Base-by-base conservation (phyloP, 2,113 vertebrate genomes). In the Marmota monax region DNA sequence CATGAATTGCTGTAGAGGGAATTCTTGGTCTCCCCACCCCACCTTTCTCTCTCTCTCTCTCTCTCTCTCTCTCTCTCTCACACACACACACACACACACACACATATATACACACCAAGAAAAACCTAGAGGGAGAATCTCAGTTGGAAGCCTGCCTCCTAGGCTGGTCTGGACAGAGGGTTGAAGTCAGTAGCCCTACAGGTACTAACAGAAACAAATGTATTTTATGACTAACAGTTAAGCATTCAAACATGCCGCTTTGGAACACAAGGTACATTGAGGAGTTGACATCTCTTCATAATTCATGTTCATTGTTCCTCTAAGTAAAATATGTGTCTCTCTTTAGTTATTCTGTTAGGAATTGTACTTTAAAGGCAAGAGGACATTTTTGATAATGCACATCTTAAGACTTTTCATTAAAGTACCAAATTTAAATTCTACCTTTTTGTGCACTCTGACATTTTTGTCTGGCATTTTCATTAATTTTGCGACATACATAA, bases 391-490 rank as follows among this genome's bases (percentile, higher is more conserved):
- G 98, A 98, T 98, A 99, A 98, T 98, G 97, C 65, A 88, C 97
- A 98, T 98, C 98, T 98, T 98, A 99, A 99, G 92, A 98, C 98
- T 99, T 98, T 99, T 98, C 98, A 99, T 98, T 99, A 98, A 99
- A 98, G 98, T 98, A 98, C 98, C 97, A 98, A 99, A 99, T 99
- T 99, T 98, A 99, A 98, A 99, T 98, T 98, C 98, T 99, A 99
- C 99, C 99, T 99, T 99, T 99, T 98, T 98, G 97, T 98, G 98
- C 98, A 99, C 99, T 99, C 98, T 99, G 98, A 99, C 99, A 99
- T 99, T 99, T 99, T 99, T 99, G 98, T 98, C 98, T 99, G 99
- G 99, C 99, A 99, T 99, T 99, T 99, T 99, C 99, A 99, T 99
- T 99, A 99, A 99, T 99, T 99, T 98, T 99, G 98, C 98, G 98